phyloP scores from a whole-genome alignment of 1,140 invertebrate species.

The Tetragonula clypearis region DNA sequence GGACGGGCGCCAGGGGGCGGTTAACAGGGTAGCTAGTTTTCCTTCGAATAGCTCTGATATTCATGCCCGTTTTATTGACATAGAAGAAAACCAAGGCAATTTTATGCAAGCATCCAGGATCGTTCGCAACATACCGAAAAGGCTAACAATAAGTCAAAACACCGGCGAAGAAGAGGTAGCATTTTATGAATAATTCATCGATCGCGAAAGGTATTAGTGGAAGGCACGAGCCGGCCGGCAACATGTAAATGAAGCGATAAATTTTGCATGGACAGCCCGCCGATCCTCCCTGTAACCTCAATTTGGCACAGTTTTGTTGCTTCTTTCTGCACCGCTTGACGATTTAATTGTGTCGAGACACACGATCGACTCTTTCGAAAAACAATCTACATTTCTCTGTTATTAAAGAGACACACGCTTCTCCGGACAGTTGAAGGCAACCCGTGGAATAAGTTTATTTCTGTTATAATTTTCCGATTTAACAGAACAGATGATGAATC shows the following conservation, averaged over 20 bases:
- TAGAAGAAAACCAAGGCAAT: constrained; percentile 39
- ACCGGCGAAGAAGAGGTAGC: constrained; percentile 59
- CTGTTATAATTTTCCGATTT: neutral
- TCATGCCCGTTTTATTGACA: constrained; percentile 58
- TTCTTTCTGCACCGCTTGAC: constrained; percentile 14
- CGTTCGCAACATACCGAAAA: constrained; percentile 63
- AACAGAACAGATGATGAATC: too few relatives aligned
- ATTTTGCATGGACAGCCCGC: constrained; percentile 67
- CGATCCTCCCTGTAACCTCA: constrained; percentile 62
- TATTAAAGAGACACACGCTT: neutral
- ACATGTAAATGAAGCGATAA: constrained; percentile 72
- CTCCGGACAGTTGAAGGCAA: neutral
- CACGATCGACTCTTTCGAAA: neutral
- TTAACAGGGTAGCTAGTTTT: constrained; percentile 29
- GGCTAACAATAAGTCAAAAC: constrained; percentile 69
- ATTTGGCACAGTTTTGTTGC: constrained; percentile 64
- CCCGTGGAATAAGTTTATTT: neutral
- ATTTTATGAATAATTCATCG: constrained; percentile 70
- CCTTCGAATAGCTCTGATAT: constrained; percentile 41
- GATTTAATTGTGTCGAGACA: constrained; percentile 21
- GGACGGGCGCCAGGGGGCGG: constrained; percentile 25
- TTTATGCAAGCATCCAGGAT: constrained; percentile 57
- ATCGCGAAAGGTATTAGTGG: constrained; percentile 68
- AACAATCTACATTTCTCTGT: neutral
- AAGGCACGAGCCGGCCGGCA: constrained; percentile 66